Conservation (phyloP, 2,797 vertebrate species). For the Avahi laniger region DNA sequence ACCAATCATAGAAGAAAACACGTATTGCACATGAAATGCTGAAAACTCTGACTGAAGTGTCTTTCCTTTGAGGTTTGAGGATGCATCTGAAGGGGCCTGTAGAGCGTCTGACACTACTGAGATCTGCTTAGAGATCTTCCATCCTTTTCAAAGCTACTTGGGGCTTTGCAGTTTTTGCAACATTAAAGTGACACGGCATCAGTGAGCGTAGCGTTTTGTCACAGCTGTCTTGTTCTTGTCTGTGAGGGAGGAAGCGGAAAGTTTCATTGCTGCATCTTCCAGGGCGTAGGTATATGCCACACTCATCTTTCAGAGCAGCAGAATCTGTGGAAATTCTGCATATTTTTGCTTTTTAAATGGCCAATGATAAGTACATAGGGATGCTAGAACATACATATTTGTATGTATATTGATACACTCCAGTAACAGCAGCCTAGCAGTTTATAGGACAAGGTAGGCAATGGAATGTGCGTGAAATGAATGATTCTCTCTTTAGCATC, state of each 20-base stretch:
- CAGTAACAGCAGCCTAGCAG: background rate
- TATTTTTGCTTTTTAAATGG: background rate
- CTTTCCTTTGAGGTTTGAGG: background rate
- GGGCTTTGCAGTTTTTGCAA: background rate
- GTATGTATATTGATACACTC: background rate
- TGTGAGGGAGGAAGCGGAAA: background rate
- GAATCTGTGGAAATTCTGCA: background rate
- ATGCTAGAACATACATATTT: background rate
- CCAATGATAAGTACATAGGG: background rate
- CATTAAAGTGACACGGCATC: background rate
- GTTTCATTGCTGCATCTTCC: background rate
- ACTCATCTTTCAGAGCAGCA: background rate
- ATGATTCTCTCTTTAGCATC: background rate
- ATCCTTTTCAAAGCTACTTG: background rate
- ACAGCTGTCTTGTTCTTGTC: background rate
- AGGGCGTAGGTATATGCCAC: background rate
- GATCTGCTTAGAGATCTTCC: slow-evolving; percentile 16
- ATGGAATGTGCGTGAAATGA: background rate
- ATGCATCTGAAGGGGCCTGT: background rate
- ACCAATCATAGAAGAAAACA: background rate
- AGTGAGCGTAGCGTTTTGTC: background rate
- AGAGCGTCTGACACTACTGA: background rate
- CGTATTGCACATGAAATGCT: background rate
- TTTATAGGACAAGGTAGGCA: background rate
- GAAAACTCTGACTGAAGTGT: background rate